Conservation (phyloP, 2,888 invertebrate genomes). For the Tineola bisselliella region DNA sequence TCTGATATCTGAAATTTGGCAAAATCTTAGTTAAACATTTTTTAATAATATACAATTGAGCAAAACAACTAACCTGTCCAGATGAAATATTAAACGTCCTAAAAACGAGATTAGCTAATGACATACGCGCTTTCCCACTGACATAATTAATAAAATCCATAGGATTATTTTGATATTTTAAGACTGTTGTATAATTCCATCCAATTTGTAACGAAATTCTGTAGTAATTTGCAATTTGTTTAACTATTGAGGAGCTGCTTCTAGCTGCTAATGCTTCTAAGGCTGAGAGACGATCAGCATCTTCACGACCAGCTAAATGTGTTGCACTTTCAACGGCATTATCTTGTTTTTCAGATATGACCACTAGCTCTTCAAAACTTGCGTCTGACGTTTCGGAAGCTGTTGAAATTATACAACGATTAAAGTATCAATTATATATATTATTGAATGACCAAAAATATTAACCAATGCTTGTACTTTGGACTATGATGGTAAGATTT, state of each 20-base stretch:
- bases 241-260: conserved; percentile 43
- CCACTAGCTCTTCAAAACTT: conserved; percentile 58
- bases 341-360: conserved; percentile 54
- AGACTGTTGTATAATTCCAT: conserved; percentile 50
- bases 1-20: conserved; percentile 69
- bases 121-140: conserved; percentile 55
- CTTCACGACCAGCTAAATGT: conserved; percentile 50
- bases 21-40: no score
- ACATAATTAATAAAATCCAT: conserved; percentile 57
- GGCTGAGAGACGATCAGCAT: conserved; percentile 51
- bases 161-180: conserved; percentile 53
- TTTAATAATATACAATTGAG: no score
- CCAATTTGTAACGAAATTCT: conserved; percentile 58
- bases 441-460: no score
- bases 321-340: conserved; percentile 31
- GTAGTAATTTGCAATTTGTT: conserved; percentile 55
- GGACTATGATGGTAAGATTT: no score
- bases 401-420: no score
- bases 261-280: conserved; percentile 52
- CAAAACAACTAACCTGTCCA: conserved; percentile 36
- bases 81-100: conserved; percentile 54
- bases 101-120: conserved; percentile 56
- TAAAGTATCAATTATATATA: no score
- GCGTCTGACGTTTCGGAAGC: conserved; percentile 54
- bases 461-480: no score